Percentiles rank a stretch among this genome's conserved stretches.
Evolutionary conservation across 2,888 invertebrate genomes (phyloP).

Genomic region (Camponotus fellah): DNA sequence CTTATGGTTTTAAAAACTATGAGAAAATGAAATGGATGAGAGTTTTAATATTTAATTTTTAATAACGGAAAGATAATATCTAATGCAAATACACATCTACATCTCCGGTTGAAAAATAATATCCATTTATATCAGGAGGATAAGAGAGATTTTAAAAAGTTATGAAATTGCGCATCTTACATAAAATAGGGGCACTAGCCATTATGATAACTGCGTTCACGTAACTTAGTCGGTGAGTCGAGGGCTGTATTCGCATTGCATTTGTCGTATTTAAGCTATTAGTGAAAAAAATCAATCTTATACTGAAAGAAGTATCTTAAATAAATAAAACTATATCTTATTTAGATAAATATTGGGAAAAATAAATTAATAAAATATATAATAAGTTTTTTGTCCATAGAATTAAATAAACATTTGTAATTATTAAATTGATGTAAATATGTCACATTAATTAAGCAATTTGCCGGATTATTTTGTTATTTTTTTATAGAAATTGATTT

Average conservation of each 20-base stretch:
- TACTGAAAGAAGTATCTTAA: background rate
- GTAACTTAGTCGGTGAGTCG: constrained; percentile 16
- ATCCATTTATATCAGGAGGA: constrained; percentile 13
- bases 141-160: constrained; percentile 51
- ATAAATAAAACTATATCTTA: constrained; percentile 7
- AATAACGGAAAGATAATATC: constrained; percentile 6
- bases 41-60: constrained; percentile 25
- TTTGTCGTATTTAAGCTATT: background rate
- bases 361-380: too few species aligned
- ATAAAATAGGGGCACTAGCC: constrained; percentile 61
- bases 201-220: constrained; percentile 22
- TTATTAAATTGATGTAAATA: background rate
- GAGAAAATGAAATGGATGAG: background rate
- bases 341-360: background rate
- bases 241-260: background rate
- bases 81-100: too few species aligned
- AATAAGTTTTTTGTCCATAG: background rate
- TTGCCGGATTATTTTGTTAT: background rate
- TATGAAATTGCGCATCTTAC: constrained; percentile 68
- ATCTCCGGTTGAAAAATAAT: background rate
- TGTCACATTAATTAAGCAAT: background rate
- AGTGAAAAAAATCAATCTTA: constrained; percentile 1
- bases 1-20: background rate
- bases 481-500: background rate
- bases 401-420: background rate